Percentiles rank a stretch among this genome's conserved stretches.
These are phyloP conservation scores for Eleutherodactylus coqui DNA, from an alignment of 2,797 vertebrate species.

Conservation along the genomic window DNA sequence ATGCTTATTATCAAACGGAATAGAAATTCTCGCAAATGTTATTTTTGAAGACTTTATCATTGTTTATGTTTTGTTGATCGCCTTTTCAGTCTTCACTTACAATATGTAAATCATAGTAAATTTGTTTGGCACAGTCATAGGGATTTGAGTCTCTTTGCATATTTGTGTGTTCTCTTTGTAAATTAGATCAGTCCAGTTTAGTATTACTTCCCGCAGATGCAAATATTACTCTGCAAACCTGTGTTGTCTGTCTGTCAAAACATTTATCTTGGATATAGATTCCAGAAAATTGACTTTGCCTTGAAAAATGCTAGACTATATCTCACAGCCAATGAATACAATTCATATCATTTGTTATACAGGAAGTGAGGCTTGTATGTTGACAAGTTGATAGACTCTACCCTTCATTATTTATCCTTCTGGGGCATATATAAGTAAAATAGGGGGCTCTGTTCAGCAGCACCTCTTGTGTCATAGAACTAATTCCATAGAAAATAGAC, in stretches of 20 bases:
- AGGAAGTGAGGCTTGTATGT: not conserved
- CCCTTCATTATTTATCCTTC: not conserved
- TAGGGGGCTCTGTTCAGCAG: not conserved
- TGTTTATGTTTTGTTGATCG: not conserved
- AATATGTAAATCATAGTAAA: constrained; percentile 43
- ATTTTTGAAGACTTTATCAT: not conserved
- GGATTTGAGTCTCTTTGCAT: constrained; percentile 48
- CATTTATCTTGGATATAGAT: not conserved
- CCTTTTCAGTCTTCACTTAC: not conserved
- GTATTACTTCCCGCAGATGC: constrained; percentile 47
- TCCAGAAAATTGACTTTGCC: not conserved
- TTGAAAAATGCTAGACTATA: not conserved
- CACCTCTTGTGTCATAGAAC: not conserved
- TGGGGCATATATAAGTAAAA: not conserved
- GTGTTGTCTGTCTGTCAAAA: not conserved
- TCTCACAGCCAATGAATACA: not conserved
- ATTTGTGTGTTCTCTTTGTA: constrained; percentile 52
- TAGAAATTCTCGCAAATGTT: not conserved
- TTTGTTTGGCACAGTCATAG: not conserved
- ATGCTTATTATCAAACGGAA: not conserved
- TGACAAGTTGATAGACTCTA: not conserved
- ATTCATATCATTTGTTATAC: not conserved
- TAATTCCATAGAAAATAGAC: not conserved
- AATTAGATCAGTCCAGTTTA: constrained; percentile 47
- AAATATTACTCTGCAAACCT: constrained; percentile 25